phyloP scores from a whole-genome alignment of 2,113 vertebrate species.

The Galemys pyrenaicus region DNA sequence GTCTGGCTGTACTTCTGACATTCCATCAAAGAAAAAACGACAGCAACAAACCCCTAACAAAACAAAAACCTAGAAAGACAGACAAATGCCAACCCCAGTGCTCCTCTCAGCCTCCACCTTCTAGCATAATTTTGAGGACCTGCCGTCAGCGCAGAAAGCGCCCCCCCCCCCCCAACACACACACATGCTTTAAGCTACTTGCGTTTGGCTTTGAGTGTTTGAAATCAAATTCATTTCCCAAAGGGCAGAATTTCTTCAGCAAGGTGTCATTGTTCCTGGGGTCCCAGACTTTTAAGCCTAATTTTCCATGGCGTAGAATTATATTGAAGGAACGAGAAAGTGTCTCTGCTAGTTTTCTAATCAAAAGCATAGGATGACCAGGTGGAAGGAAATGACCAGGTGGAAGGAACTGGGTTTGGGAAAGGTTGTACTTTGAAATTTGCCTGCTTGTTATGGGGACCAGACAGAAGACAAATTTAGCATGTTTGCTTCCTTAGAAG shows the following conservation, averaged over 20 bases:
- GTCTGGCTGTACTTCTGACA: neutral
- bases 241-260: neutral
- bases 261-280: neutral
- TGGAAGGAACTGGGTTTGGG: neutral
- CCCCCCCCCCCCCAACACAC: too few relatives aligned
- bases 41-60: neutral
- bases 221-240: neutral
- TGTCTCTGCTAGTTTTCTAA: neutral
- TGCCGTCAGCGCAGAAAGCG: neutral
- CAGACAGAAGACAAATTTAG: neutral
- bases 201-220: neutral
- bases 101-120: neutral
- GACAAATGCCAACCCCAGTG: neutral
- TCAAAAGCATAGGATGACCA: neutral
- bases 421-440: neutral
- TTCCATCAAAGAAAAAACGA: neutral
- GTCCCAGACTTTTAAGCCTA: neutral
- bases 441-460: neutral
- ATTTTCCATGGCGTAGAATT: neutral
- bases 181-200: neutral
- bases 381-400: neutral
- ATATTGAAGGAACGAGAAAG: neutral
- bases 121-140: rapidly evolving
- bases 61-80: neutral
- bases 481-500: neutral